Percentiles rank a stretch among this genome's conserved stretches.
phyloP scores from a whole-genome alignment of 2,888 invertebrate genomes.

The Caenorhabditis imperialis region DNA sequence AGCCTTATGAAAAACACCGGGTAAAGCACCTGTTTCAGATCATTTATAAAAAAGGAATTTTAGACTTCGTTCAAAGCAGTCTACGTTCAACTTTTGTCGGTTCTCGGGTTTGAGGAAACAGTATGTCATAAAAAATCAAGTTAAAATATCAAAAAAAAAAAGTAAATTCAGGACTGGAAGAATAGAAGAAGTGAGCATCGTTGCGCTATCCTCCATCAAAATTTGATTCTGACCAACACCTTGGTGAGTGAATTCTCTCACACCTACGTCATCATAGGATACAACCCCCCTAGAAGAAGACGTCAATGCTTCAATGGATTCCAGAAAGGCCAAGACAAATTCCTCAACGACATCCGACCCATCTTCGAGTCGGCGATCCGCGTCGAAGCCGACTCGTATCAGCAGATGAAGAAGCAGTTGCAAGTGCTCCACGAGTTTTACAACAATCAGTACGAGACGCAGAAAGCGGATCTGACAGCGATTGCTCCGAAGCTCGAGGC shows the following conservation, averaged over 20 bases:
- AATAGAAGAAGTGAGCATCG: background rate
- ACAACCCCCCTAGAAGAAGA: no score
- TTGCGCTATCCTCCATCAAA: background rate
- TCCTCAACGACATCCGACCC: conserved; percentile 9
- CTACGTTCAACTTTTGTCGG: conserved; percentile 3
- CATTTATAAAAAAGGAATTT: background rate
- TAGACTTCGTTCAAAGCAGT: background rate
- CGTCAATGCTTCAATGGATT: no score
- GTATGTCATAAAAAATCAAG: background rate
- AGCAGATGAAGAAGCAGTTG: conserved; percentile 4
- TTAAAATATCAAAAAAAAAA: background rate
- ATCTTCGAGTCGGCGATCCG: conserved; percentile 11
- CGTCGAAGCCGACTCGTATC: conserved; percentile 7
- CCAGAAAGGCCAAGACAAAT: background rate
- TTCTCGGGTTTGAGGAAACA: background rate
- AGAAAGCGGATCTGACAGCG: background rate
- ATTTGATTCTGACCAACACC: background rate
- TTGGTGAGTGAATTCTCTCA: no score
- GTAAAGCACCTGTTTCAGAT: background rate
- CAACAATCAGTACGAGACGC: conserved; percentile 7
- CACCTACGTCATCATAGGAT: no score
- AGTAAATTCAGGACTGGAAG: background rate
- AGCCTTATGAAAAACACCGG: background rate
- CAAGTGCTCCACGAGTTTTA: conserved; percentile 15
- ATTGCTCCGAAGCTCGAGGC: conserved; percentile 21